phyloP scores from a whole-genome alignment of 2,888 invertebrate species.

The Morinoia aosen region DNA sequence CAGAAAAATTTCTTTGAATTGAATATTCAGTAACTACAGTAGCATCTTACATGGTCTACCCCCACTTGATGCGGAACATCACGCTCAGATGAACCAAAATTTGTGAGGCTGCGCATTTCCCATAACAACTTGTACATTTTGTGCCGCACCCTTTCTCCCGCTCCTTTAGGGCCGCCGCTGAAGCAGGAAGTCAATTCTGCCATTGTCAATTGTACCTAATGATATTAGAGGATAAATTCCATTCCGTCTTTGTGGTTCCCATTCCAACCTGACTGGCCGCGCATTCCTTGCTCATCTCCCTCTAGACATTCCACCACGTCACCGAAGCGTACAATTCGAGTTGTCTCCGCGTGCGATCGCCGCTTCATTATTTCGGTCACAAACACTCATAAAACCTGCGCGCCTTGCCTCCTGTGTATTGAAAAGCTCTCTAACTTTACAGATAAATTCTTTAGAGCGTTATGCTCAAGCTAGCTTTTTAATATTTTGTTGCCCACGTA shows the following conservation, averaged over 20 bases:
- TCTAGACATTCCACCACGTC: not conserved
- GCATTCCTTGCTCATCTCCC: constrained; percentile 8
- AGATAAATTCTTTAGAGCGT: not conserved
- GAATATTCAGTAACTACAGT: no score
- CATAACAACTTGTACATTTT: not conserved
- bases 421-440: not conserved
- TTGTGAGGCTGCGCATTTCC: not conserved
- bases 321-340: not conserved
- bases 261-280: not conserved
- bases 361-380: not conserved
- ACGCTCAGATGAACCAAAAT: no score
- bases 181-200: constrained; percentile 1
- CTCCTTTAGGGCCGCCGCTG: not conserved
- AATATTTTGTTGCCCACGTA: not conserved
- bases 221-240: constrained; percentile 31
- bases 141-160: not conserved
- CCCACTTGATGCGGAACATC: no score
- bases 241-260: not conserved
- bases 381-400: not conserved
- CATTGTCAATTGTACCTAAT: constrained; percentile 28
- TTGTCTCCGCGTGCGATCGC: not conserved
- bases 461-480: not conserved
- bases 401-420: not conserved
- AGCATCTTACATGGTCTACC: no score
- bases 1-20: no score